Conservation (phyloP, 1,140 invertebrate species). For the Drosophila pruinosa region DNA sequence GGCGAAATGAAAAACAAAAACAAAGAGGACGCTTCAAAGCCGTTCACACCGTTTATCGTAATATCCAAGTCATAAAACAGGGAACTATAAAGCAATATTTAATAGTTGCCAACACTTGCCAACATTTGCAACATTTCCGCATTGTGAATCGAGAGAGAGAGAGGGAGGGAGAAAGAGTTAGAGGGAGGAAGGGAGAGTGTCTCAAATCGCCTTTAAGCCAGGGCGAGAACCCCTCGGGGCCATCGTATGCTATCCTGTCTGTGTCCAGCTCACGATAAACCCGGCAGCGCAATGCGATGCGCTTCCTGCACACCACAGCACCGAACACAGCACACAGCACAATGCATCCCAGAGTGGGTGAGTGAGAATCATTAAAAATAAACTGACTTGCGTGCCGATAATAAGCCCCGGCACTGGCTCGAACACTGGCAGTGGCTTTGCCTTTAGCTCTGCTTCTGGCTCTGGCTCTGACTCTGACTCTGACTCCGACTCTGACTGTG, state of each 20-base stretch:
- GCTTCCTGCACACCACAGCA: constrained; percentile 37
- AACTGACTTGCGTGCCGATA: constrained; percentile 82
- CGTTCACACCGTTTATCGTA: constrained; percentile 51
- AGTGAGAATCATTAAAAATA: constrained; percentile 82
- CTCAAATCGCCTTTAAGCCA: constrained; percentile 36
- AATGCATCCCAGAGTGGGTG: constrained; percentile 63
- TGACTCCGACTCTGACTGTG: neutral
- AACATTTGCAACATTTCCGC: constrained; percentile 73
- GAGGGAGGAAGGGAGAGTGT: constrained; percentile 10
- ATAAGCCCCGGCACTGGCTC: constrained; percentile 57
- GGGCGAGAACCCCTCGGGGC: constrained; percentile 16
- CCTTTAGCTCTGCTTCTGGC: constrained; percentile 3
- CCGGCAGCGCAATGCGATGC: constrained; percentile 44
- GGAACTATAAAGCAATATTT: constrained; percentile 68
- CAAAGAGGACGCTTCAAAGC: constrained; percentile 14
- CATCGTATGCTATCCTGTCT: constrained; percentile 51
- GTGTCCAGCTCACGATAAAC: constrained; percentile 69
- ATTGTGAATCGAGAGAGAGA: constrained; percentile 17
- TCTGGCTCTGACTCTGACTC: constrained; percentile 6
- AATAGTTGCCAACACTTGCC: constrained; percentile 66
- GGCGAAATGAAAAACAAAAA: neutral
- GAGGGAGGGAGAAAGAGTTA: neutral
- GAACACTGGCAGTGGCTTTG: constrained; percentile 17
- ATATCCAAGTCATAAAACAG: constrained; percentile 63
- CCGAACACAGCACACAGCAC: neutral